Percentiles rank a stretch among this genome's conserved stretches.
Evolutionary conservation across 2,888 invertebrate genomes (phyloP).

Genomic region (Hymenopus coronatus): DNA sequence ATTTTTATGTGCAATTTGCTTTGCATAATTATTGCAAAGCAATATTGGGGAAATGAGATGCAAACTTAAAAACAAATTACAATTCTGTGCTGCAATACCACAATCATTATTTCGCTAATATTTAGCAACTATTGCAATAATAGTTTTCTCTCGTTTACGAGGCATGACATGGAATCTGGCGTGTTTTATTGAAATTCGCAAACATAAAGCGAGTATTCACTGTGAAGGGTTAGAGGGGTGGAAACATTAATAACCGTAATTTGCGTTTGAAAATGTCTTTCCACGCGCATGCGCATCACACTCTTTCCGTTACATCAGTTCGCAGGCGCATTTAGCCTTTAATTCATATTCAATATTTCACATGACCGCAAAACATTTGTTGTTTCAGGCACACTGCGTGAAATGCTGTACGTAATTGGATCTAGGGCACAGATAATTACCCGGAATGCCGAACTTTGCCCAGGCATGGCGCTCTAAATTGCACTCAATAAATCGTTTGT

Average conservation of each 20-base stretch:
- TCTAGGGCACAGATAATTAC: neutral
- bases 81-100: neutral
- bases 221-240: too few relatives aligned
- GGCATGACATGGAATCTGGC: neutral
- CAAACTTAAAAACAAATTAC: too few relatives aligned
- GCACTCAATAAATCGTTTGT: neutral
- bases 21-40: too few relatives aligned
- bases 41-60: too few relatives aligned
- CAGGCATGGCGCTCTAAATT: neutral
- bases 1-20: too few relatives aligned
- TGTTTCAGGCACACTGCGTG: neutral
- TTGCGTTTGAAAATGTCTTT: neutral
- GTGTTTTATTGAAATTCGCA: neutral
- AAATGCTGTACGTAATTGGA: conserved; percentile 3
- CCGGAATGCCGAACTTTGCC: neutral
- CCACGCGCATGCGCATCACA: neutral
- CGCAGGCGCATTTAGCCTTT: neutral
- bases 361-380: neutral
- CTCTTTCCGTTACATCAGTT: neutral
- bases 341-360: neutral
- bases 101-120: neutral
- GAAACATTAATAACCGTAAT: neutral
- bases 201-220: neutral
- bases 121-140: neutral
- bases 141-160: neutral